Evolutionary conservation across 2,113 vertebrate genomes (phyloP), one percentile per base, ranked within the genome.

Genomic region (Murina feae): DNA sequence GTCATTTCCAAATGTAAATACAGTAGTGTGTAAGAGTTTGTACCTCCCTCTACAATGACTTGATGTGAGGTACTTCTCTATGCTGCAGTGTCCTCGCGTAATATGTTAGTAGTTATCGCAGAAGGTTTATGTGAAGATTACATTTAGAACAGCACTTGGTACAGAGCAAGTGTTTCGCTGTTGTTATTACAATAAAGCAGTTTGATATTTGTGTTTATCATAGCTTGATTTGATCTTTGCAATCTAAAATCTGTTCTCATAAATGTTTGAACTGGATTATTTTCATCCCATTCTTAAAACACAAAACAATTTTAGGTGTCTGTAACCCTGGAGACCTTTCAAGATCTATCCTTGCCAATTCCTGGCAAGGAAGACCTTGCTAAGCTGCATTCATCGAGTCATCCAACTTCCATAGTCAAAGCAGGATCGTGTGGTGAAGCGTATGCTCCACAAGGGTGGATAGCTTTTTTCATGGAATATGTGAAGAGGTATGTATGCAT

Each of bases 291-390:
- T 95, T 93, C 71, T 96, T 76, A 93, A 96, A 97, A 97, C 69
- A 82, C 21, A 23, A 81, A 97, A 95, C 93, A 94, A 96, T 95
- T 97, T 68, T 96, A 97, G 99, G 98, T 99, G 25, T 99, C 99
- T 17, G 99, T 99, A 97, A 99, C 99, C 44, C 98, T 99, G 97
- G 99, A 99, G 98, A 99, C 99, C 97, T 99, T 99, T 98, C 99
- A 99, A 98, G 99, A 99, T 98, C 99, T 99, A 93, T 99, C 99
- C 68, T 98, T 99, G 98, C 99, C 99, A 93, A 99, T 99, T 97
- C 99, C 99, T 16, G 99, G 99, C 79, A 99, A 99, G 97, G 99
- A 99, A 97, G 99, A 99, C 98, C 98, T 99, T 96, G 99, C 99
- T 91, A 99, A 99, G 97, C 98, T 99, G 78, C 99, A 99, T 97